phyloP scores from a whole-genome alignment of 1,140 invertebrate species.

The Linepithema humile region DNA sequence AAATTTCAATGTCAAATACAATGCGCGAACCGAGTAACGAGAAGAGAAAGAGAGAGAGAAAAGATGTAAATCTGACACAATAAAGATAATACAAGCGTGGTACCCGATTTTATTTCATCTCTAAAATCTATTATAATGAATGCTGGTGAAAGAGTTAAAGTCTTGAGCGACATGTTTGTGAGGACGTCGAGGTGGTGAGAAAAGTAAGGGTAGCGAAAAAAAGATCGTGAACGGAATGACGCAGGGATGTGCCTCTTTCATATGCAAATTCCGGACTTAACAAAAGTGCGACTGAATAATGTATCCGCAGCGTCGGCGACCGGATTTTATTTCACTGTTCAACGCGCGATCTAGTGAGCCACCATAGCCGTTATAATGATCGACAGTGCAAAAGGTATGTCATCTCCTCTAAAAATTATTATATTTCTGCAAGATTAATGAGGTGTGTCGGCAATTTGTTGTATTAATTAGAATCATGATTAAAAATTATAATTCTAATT shows the following conservation, averaged over 20 bases:
- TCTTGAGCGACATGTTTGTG: slow-evolving; percentile 26
- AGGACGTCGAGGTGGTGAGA: neutral
- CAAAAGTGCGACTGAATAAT: slow-evolving; percentile 75
- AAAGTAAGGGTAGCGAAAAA: slow-evolving; percentile 39
- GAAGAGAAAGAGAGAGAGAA: neutral
- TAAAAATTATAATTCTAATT: neutral
- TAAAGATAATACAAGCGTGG: neutral
- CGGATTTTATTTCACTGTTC: slow-evolving; percentile 75
- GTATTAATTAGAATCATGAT: too few relatives aligned
- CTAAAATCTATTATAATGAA: slow-evolving; percentile 30
- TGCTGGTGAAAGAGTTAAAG: neutral
- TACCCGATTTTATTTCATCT: neutral
- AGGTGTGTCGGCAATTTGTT: too few relatives aligned
- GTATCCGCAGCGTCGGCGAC: slow-evolving; percentile 60
- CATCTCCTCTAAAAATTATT: neutral
- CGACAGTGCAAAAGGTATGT: neutral
- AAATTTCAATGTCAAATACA: too few relatives aligned
- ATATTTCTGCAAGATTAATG: too few relatives aligned
- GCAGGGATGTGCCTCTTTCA: slow-evolving; percentile 66
- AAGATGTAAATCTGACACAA: neutral
- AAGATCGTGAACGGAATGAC: slow-evolving; percentile 74
- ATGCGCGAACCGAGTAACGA: too few relatives aligned
- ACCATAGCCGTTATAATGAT: neutral
- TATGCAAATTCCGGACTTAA: slow-evolving; percentile 76
- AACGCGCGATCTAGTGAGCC: slow-evolving; percentile 58